Evolutionary conservation across 2,888 invertebrate genomes (phyloP), one percentile per base, ranked within the genome.

Genomic region (Diogma glabrata): DNA sequence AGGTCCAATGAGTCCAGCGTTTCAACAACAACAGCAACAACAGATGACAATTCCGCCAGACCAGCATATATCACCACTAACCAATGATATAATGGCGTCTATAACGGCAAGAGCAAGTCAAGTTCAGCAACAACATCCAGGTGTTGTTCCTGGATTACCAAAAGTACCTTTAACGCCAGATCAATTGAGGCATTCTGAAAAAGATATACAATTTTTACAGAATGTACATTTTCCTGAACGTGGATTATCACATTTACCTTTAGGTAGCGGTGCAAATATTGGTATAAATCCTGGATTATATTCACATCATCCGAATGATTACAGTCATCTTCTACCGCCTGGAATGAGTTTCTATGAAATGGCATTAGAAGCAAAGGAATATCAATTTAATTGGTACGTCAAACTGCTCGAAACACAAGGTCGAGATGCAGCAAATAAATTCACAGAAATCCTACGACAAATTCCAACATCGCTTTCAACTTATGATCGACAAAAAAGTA

Each of bases 301-400:
- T 14, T 14, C 36, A 7, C 7, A 20, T 2, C 1, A n/a, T 12
- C 12, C 19, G 19, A 46, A 61, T 17, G 70, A 69, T 52, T 63
- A 61, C 54, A 60, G 69, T 20, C 68, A 70, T 54, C 63, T 78
- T 45, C 62, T 78, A 53, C 78, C 78, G 1, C 71, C 74, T 20
- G 75, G 76, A 58, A 73, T 77, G 63, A 73, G 72, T 38, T 67
- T 78, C 52, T 75, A 75, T 38, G 78, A 78, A 56, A 75, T 77
- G 71, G 67, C 77, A 2, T 64, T 73, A 53, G 75, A 76, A 55
- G 72, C 76, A 22, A 72, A 71, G 58, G 70, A 71, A 53, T 67
- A 68, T 55, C 75, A 75, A 58, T 65, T 72, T 47, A 72, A 73
- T 55, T 78, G 78, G 78, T 78, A 75, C 57, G 64, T 73, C 19